Percentiles rank a stretch among this genome's conserved stretches.
phyloP scores from a whole-genome alignment of 2,888 invertebrate genomes.

The Colostygia pectinataria region DNA sequence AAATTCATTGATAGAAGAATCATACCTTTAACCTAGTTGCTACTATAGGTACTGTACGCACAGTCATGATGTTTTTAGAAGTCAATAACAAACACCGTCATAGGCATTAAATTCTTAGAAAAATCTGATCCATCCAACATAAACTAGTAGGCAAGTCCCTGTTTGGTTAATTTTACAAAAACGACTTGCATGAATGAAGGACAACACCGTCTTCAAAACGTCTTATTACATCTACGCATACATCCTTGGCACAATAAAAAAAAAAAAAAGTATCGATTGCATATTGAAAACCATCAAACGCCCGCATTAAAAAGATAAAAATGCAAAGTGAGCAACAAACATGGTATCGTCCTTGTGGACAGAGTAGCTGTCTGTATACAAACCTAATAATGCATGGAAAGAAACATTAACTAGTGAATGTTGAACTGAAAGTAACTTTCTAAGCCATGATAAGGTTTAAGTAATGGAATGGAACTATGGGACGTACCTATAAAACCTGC shows the following conservation, averaged over 20 bases:
- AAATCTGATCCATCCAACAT: background rate
- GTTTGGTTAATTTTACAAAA: too few relatives aligned
- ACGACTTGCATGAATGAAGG: background rate
- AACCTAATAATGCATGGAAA: slow-evolving; percentile 31
- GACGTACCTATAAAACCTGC: slow-evolving; percentile 27
- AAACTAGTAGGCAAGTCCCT: background rate
- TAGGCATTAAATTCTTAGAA: background rate
- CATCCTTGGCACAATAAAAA: background rate
- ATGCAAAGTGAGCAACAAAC: slow-evolving; percentile 24
- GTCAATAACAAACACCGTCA: too few relatives aligned
- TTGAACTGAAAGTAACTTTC: slow-evolving; percentile 65
- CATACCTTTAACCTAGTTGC: too few relatives aligned
- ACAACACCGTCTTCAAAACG: background rate
- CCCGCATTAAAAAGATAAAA: slow-evolving; percentile 26
- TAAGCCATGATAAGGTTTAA: slow-evolving; percentile 42
- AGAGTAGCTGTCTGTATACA: background rate
- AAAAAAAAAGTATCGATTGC: background rate
- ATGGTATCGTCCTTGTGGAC: slow-evolving; percentile 26
- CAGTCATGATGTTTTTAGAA: too few relatives aligned
- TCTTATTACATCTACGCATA: background rate
- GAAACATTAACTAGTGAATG: slow-evolving; percentile 58
- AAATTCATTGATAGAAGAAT: too few relatives aligned
- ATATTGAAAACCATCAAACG: slow-evolving; percentile 1
- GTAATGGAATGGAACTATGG: slow-evolving; percentile 21
- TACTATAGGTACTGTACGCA: too few relatives aligned